Evolutionary conservation across 2,113 vertebrate species (phyloP).

Genomic region (Phrynosoma platyrhinos): DNA sequence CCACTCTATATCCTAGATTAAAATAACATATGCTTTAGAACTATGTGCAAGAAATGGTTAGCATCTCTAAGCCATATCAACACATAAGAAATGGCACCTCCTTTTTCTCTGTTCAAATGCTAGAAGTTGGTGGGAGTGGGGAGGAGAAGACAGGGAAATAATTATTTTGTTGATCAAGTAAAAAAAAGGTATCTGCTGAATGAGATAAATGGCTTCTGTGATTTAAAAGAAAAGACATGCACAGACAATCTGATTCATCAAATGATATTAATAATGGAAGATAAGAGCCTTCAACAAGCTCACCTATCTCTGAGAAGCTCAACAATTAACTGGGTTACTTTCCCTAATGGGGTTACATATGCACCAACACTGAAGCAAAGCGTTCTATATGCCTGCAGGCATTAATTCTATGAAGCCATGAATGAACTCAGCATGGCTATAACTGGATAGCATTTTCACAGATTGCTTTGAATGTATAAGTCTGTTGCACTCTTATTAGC

Average conservation of each 20-base stretch:
- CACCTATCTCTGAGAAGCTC: not conserved
- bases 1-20: not conserved
- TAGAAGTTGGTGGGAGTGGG: not conserved
- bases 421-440: not conserved
- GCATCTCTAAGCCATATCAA: not conserved
- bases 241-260: slow-evolving; percentile 4
- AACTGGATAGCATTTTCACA: not conserved
- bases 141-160: not conserved
- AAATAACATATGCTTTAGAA: not conserved
- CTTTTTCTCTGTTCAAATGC: not conserved
- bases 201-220: not conserved
- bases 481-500: not conserved
- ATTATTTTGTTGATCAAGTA: not conserved
- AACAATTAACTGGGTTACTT: slow-evolving; percentile 8
- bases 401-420: slow-evolving; percentile 1
- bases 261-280: slow-evolving; percentile 14
- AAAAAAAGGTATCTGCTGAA: not conserved
- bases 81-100: not conserved
- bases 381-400: not conserved
- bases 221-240: slow-evolving; percentile 16
- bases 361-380: slow-evolving; percentile 15
- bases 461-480: not conserved
- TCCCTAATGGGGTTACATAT: slow-evolving; percentile 23
- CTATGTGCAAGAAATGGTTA: not conserved
- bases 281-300: not conserved